Conservation (phyloP, 2,888 invertebrate genomes). For the Diogma glabrata region DNA sequence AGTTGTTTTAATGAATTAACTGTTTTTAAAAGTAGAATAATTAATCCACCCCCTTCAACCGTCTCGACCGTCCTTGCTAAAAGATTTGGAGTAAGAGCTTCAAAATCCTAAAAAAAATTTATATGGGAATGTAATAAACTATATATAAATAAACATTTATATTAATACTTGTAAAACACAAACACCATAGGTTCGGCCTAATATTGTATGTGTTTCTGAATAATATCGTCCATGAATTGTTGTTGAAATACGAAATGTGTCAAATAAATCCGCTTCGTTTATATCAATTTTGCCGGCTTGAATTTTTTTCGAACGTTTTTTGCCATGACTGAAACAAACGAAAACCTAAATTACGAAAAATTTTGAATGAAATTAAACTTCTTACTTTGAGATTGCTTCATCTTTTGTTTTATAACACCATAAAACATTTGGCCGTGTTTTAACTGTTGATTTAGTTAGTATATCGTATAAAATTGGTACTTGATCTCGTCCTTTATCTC, state of each 20-base stretch:
- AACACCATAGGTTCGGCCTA: slow-evolving; percentile 94
- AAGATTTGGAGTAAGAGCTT: slow-evolving; percentile 93
- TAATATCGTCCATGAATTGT: slow-evolving; percentile 97
- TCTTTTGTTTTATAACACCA: slow-evolving; percentile 98
- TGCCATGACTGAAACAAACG: slow-evolving; percentile 56
- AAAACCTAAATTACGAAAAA: not conserved
- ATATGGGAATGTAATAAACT: too few species aligned
- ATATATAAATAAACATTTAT: slow-evolving; percentile 9
- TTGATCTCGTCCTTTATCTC: slow-evolving; percentile 93
- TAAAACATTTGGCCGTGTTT: slow-evolving; percentile 83
- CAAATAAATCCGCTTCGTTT: slow-evolving; percentile 93
- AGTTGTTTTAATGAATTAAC: slow-evolving; percentile 84
- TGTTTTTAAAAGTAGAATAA: slow-evolving; percentile 76
- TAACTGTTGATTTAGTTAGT: slow-evolving; percentile 86
- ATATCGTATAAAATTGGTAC: slow-evolving; percentile 97
- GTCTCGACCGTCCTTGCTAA: slow-evolving; percentile 95
- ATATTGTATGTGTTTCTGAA: slow-evolving; percentile 92
- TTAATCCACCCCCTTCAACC: slow-evolving; percentile 91
- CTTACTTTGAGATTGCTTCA: slow-evolving; percentile 73
- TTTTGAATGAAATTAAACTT: too few species aligned
- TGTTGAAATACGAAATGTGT: slow-evolving; percentile 89
- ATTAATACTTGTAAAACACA: slow-evolving; percentile 64
- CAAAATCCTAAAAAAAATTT: slow-evolving; percentile 76
- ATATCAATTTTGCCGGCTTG: slow-evolving; percentile 78
- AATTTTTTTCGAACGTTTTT: slow-evolving; percentile 88